phyloP scores from a whole-genome alignment of 2,797 vertebrate species.

The Argentina silus region DNA sequence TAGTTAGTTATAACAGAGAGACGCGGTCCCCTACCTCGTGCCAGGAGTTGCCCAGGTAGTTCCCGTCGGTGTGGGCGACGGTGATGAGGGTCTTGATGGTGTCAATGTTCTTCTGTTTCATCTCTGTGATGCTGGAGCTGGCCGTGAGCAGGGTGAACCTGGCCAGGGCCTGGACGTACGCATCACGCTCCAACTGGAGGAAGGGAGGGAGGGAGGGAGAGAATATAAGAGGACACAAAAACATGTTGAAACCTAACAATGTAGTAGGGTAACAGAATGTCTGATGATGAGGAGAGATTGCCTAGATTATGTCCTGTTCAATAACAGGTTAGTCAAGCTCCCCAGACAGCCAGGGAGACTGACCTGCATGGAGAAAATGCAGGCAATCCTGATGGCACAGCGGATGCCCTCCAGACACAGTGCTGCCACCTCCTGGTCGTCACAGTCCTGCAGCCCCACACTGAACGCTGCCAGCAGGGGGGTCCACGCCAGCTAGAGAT shows the following conservation, averaged over 20 bases:
- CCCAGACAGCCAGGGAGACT: conserved; percentile 22
- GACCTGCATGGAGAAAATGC: conserved; percentile 97
- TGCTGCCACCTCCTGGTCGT: conserved; percentile 92
- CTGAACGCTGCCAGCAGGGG: conserved; percentile 94
- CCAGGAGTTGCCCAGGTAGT: conserved; percentile 98
- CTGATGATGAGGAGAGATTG: too few relatives aligned
- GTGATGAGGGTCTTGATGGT: conserved; percentile 99
- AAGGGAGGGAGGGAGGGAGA: neutral
- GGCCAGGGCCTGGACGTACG: conserved; percentile 96
- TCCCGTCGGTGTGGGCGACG: conserved; percentile 97
- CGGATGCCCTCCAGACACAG: conserved; percentile 95
- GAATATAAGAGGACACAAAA: neutral
- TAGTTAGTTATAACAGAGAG: neutral
- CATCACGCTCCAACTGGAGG: conserved; percentile 92
- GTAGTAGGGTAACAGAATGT: neutral
- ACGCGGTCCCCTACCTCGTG: conserved; percentile 83
- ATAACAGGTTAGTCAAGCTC: too few relatives aligned
- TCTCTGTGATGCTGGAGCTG: conserved; percentile 97
- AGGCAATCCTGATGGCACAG: conserved; percentile 93
- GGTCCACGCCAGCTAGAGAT: conserved; percentile 90
- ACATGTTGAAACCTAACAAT: neutral
- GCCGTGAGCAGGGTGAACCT: conserved; percentile 96
- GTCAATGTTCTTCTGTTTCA: conserved; percentile 99
- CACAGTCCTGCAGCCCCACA: conserved; percentile 94
- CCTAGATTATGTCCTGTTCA: too few relatives aligned